Evolutionary conservation across 1,140 invertebrate genomes (phyloP), one percentile per base, ranked within the genome.

Genomic region (Platyscapa corneri): DNA sequence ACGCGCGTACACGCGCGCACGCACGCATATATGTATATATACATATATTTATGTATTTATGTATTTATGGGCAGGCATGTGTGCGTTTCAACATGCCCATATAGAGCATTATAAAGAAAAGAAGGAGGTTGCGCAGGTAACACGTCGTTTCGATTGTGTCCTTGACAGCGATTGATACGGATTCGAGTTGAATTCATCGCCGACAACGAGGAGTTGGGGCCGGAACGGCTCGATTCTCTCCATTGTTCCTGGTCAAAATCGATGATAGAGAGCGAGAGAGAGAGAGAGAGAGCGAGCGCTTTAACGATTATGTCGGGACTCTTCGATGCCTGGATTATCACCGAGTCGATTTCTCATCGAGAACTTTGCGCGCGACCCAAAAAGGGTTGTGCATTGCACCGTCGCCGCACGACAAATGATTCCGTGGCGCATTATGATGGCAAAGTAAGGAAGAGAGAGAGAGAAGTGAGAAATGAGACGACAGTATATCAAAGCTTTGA

Each of bases 161-260:
- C 88, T 87, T 88, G 88, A 89, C 89, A 90, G 89, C 88, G 87
- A 90, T 90, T 89, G 88, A 90, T 89, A 89, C 88, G 89, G 81
- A 90, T 88, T 88, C 86, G 88, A 89, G 56, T 79, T 82, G 87
- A 83, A 83, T 84, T 84, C 83, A n/a, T 70, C 53, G 42, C 49
- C 53, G 49, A n/a, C n/a, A n/a, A n/a, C n/a, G n/a, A n/a, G n/a
- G n/a, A 53, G 64, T 39, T 30, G 65, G 20, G 34, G 34, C 56
- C 34, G 32, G 20, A 76, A 76, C 23, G 70, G 53, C 34, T 83
- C 74, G 49, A 46, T 53, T 23, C 74, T 30, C 74, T 77, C 82
- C 74, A 88, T 88, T 88, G 86, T 89, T 32, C 79, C 49, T 37
- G 64, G 0, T 77, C 74, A 18, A 37, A 60, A 60, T 42, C 34